Base-by-base conservation (phyloP, 1,140 invertebrate genomes). In the Pogonomyrmex barbatus region DNA sequence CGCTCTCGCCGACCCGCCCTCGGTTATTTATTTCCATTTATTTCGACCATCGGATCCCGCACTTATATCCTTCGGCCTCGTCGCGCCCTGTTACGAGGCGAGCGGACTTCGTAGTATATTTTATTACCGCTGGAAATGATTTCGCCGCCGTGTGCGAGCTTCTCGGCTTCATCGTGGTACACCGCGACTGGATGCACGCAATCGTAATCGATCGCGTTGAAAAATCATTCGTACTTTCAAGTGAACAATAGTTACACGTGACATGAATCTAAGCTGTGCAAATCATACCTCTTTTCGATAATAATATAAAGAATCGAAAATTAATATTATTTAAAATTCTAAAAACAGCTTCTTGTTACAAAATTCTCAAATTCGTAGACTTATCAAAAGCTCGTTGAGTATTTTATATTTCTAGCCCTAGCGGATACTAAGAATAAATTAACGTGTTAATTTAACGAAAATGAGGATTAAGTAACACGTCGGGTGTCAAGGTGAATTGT, bases 1-100 rank as follows among this genome's bases (percentile, higher is more conserved):
- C 60, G n/a, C 52, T 45, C 50, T 47, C 60, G 24, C 9, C 63
- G 54, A 52, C 45, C 56, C 78, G 83, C 87, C 88, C 87, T 86
- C 71, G 75, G 87, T 89, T 89, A 89, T 91, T 90, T 90, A 91
- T 91, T 91, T 91, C 87, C 87, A 91, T 90, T 91, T 89, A 91
- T 87, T 89, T 87, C 85, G 78, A 71, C 82, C 87, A 89, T 89
- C 85, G 50, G 78, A 83, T 70, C 87, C 81, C 45, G 85, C 78
- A 88, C 87, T 87, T 86, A 83, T 88, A 86, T 88, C 76, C 85
- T 88, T 86, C 86, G 81, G 75, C 79, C 54, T 89, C 60, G 79
- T 88, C 86, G 73, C 88, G 65, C 85, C 85, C 76, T 39, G 76
- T 76, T 82, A 85, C 63, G 62, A 42, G 30, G 50, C 63, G 33